Evolutionary conservation across 2,888 invertebrate genomes (phyloP).

Genomic region (Euclidia mi): DNA sequence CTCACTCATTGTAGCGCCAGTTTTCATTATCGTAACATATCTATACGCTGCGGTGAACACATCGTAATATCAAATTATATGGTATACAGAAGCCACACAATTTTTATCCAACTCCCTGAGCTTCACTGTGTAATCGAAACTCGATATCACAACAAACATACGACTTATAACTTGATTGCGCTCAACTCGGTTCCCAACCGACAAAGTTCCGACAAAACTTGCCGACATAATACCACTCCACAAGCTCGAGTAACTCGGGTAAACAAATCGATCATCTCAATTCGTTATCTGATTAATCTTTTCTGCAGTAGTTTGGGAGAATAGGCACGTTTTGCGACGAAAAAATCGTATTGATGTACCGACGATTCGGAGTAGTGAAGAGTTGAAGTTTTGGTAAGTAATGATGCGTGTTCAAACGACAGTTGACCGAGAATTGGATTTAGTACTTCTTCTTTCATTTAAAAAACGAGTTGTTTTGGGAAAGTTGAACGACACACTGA

Average conservation of each 20-base stretch:
- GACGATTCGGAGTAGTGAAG: background rate
- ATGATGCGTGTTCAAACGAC: background rate
- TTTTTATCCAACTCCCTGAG: background rate
- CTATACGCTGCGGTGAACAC: too few relatives aligned
- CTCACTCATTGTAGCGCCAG: too few relatives aligned
- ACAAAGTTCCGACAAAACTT: conserved; percentile 34
- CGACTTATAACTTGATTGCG: conserved; percentile 20
- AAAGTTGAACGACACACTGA: too few relatives aligned
- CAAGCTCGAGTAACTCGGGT: conserved; percentile 39
- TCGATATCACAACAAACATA: conserved; percentile 7
- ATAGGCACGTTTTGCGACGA: conserved; percentile 36
- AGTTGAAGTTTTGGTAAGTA: background rate
- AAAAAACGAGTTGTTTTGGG: too few relatives aligned
- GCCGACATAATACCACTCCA: conserved; percentile 45
- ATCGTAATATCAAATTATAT: too few relatives aligned
- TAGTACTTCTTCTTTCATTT: too few relatives aligned
- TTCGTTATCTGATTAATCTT: conserved; percentile 59
- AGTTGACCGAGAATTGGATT: too few relatives aligned
- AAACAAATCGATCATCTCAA: conserved; percentile 59
- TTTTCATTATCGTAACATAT: too few relatives aligned
- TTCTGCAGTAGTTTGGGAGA: conserved; percentile 23
- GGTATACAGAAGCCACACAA: background rate
- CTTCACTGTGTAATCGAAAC: background rate
- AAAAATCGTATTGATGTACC: conserved; percentile 6
- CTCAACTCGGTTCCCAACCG: conserved; percentile 30